Base-by-base conservation (phyloP, 1,140 invertebrate species). In the Parasteatoda tepidariorum region DNA sequence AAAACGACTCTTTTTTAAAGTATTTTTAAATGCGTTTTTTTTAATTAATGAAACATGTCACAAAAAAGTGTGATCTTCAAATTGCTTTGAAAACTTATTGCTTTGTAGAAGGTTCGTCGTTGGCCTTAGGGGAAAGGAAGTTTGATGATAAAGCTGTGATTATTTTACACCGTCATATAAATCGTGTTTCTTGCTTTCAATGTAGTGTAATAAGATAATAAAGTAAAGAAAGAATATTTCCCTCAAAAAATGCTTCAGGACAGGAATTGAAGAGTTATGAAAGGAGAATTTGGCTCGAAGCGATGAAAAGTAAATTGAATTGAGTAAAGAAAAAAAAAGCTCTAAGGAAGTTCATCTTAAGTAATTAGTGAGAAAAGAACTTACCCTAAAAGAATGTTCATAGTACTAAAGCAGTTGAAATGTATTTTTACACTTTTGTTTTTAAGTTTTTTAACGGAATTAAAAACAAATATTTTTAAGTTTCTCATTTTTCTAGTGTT, bases 271-370 rank as follows among this genome's bases (percentile, higher is more conserved):
- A 33, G 64, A 82, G 31, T 28, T 71, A 82, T 70, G 48, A 31
- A 70, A 55, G 22, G 30, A 54, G 41, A 70, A 41, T 22, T 55
- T 55, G 24, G 61, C 61, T 67, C 3, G 3, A 61, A 62, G 66
- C 55, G 54, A 82, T 61, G 57, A 24, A 82, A 71, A 28, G 55
- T 82, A 82, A 82, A 82, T 82, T 82, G 66, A 70, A 70, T 82
- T 82, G 66, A 22, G 24, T 59, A 31, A 22, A n/a, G n/a, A n/a
- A n/a, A 70, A 71, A 82, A 79, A 82, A 68, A 62, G 3, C 13
- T 22, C 3, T 34, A 70, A 82, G 18, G 30, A 59, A 31, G 24
- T 67, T 82, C 64, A 70, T 48, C 15, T 71, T 57, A 70, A 61
- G 78, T 62, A 71, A 71, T 82, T 82, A 82, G 78, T 61, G 54